A percentile compares a stretch with the other conserved stretches of the same genome.
These are phyloP conservation scores for Chrysaora quinquecirrha DNA, from an alignment of 30 jellyfish, hydroid and myxozoan genomes.

Conservation along the genomic window DNA sequence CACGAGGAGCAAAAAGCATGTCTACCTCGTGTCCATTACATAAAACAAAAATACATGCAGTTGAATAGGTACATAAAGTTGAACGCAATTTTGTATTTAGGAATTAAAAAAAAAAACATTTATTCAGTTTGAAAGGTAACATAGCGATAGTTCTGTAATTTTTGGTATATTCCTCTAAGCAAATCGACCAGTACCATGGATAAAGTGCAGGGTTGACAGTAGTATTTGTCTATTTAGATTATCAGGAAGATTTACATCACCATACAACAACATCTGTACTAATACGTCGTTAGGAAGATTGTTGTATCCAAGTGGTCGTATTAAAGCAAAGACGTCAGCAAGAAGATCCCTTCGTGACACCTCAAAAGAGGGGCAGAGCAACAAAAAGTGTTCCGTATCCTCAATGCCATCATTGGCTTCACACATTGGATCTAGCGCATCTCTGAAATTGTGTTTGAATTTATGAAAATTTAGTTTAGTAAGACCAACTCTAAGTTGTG, in stretches of 20 bases:
- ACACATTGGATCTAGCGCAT: conserved; percentile 27
- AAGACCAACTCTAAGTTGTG: conserved; percentile 35
- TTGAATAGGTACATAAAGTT: not conserved
- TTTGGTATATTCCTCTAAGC: not conserved
- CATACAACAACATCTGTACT: too few species aligned
- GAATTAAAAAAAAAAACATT: not conserved
- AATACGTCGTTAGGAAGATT: too few species aligned
- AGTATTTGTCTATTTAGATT: conserved; percentile 20
- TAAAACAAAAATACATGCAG: not conserved
- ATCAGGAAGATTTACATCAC: conserved; percentile 29
- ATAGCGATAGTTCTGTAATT: not conserved
- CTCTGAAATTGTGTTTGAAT: conserved; percentile 34
- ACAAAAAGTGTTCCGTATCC: too few species aligned
- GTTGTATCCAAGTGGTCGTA: too few species aligned
- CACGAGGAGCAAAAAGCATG: too few species aligned
- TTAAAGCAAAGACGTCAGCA: too few species aligned
- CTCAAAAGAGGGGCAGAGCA: too few species aligned
- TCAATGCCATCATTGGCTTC: too few species aligned
- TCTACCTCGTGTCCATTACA: not conserved
- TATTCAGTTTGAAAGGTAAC: not conserved
- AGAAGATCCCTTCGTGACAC: conserved; percentile 1
- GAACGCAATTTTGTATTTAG: not conserved
- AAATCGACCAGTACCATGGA: conserved; percentile 28
- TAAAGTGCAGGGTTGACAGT: conserved; percentile 12
- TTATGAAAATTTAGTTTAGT: too few species aligned